These are phyloP conservation scores for Bagarius yarrelli DNA, from an alignment of 2,113 vertebrate genomes.

Conservation along the genomic window DNA sequence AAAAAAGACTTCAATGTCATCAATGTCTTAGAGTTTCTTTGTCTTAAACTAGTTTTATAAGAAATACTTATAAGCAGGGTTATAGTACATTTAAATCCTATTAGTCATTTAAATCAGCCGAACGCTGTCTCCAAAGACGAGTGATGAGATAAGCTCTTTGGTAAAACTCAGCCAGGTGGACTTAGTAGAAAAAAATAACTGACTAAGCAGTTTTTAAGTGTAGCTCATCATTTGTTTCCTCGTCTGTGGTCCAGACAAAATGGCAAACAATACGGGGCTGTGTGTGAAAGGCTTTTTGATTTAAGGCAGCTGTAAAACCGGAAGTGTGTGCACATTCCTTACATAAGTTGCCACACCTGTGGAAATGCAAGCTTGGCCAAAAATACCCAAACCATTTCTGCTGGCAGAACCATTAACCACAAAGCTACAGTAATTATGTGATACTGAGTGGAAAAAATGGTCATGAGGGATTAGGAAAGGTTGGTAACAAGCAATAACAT, in stretches of 20 bases:
- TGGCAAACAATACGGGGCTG: constrained; percentile 1
- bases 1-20: too few relatives aligned
- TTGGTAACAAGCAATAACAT: not conserved
- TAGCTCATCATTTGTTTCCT: not conserved
- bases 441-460: not conserved
- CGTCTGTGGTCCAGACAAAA: constrained; percentile 17
- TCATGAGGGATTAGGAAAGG: constrained; percentile 1
- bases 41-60: too few relatives aligned
- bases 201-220: not conserved
- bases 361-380: not conserved
- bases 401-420: not conserved
- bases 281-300: not conserved
- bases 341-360: constrained; percentile 18
- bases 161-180: not conserved
- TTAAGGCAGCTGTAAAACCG: not conserved
- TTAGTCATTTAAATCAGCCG: too few relatives aligned
- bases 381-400: not conserved
- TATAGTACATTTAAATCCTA: too few relatives aligned
- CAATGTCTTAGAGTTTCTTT: too few relatives aligned
- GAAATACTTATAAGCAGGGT: too few relatives aligned
- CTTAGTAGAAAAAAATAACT: not conserved
- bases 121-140: too few relatives aligned
- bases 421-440: not conserved
- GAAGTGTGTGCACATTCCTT: constrained; percentile 1
- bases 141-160: not conserved